These are phyloP conservation scores for Coilia nasus DNA, from an alignment of 2,797 vertebrate genomes.

Conservation along the genomic window DNA sequence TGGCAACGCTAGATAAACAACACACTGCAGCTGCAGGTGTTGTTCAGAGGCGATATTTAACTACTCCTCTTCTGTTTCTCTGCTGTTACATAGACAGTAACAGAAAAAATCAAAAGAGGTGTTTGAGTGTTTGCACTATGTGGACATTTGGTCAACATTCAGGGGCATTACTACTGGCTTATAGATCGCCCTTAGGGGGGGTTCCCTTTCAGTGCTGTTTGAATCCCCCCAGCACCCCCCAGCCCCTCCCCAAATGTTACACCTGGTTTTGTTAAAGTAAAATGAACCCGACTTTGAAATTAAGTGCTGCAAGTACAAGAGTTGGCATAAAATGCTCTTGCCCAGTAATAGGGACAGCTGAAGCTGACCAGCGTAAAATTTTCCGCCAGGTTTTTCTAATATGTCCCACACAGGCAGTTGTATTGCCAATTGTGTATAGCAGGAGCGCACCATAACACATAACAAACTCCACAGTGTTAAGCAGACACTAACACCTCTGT, in stretches of 20 bases:
- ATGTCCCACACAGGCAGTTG: not conserved
- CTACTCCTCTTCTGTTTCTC: too few species aligned
- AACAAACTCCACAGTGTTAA: slow-evolving; percentile 19
- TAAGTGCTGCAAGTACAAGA: not conserved
- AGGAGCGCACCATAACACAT: not conserved
- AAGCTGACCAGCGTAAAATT: not conserved
- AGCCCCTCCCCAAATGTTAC: not conserved
- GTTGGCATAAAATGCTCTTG: not conserved
- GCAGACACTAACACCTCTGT: slow-evolving; percentile 19
- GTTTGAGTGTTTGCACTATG: not conserved
- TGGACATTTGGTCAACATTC: not conserved
- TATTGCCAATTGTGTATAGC: not conserved
- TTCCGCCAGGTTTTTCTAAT: not conserved
- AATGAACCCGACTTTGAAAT: not conserved
- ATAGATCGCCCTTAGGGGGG: not conserved
- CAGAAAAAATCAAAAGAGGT: not conserved
- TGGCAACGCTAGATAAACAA: not conserved
- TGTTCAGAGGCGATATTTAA: too few species aligned
- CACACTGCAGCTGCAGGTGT: not conserved
- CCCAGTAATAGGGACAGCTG: not conserved
- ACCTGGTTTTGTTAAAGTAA: not conserved
- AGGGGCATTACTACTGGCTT: slow-evolving; percentile 4
- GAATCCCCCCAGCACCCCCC: not conserved
- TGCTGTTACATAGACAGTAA: not conserved
- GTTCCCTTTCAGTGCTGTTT: not conserved